Conservation (phyloP, 1,140 invertebrate genomes). For the Cotesia typhae region DNA sequence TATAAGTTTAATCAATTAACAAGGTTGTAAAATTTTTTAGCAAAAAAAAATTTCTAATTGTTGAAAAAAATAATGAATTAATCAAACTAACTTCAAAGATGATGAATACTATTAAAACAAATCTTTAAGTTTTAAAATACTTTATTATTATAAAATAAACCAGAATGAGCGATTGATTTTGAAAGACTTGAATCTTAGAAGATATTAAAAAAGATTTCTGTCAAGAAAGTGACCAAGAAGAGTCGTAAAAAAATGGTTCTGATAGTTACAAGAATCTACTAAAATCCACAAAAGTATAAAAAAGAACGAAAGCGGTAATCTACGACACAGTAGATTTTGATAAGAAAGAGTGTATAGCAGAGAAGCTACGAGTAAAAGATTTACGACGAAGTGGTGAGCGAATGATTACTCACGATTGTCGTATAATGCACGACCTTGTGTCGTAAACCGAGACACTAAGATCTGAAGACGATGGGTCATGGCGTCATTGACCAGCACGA, state of each 20-base stretch:
- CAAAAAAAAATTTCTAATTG: no score
- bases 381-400: slow-evolving; percentile 59
- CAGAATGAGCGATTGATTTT: background rate
- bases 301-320: background rate
- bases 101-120: background rate
- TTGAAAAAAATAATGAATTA: background rate
- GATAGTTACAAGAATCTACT: background rate
- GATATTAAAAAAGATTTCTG: slow-evolving; percentile 11
- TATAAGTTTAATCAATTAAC: no score
- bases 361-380: slow-evolving; percentile 56
- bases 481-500: slow-evolving; percentile 32
- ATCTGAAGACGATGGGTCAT: slow-evolving; percentile 13
- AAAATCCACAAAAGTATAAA: background rate
- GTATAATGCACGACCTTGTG: slow-evolving; percentile 64
- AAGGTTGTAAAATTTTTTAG: no score
- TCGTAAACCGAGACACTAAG: slow-evolving; percentile 57
- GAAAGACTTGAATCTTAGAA: background rate
- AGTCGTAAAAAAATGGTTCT: slow-evolving; percentile 37
- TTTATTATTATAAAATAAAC: background rate
- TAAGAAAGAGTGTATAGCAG: slow-evolving; percentile 51
- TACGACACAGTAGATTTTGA: slow-evolving; percentile 45
- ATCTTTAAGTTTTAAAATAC: background rate
- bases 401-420: slow-evolving; percentile 64
- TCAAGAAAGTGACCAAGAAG: slow-evolving; percentile 27
- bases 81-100: background rate